Base-by-base conservation (phyloP, 2,113 vertebrate genomes). In the Prolemur simus region DNA sequence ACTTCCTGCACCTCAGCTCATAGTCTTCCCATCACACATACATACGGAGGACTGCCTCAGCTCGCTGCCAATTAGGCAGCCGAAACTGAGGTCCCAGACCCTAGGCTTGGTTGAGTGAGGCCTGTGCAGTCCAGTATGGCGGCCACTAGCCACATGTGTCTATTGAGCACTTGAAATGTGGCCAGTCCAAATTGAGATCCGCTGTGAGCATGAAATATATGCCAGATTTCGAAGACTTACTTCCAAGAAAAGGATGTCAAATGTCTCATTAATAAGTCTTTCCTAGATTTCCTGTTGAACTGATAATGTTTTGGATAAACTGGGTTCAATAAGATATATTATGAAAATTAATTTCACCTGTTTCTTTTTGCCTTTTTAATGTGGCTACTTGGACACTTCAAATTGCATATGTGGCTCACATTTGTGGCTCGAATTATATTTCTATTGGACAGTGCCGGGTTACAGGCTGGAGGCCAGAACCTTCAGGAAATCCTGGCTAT, bases 401-500 rank as follows among this genome's bases (percentile, higher is more conserved):
- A 81, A 85, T 71, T 77, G 20, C 23, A 23, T 56, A 34, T 63
- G 91, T 23, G 49, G 86, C 74, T 95, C 92, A n/a, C 82, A 81
- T 85, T 82, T 93, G 96, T 81, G 90, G 47, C 69, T 91, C 45
- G 47, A 69, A 27, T 94, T 96, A 6, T 92, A 68, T 96, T 96
- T 90, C 90, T 97, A 90, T 93, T 94, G 92, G 95, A 92, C 63
- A 92, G 87, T 58, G 58, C 96, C 25, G 6, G 68, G 80, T 95
- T 96, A 86, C 69, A 96, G 90, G 94, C 96, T 93, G 89, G 94
- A 96, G 95, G 95, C 97, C 95, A 97, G 96, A 94, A 96, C 39
- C 96, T 97, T 96, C 94, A 97, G 96, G 96, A 98, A 97, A 97
- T 96, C 92, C 94, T 93, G 95, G 81, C 95, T 87, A 25, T 95